Percentiles rank a stretch among this genome's conserved stretches.
Conservation (phyloP, 1,140 invertebrate species). For the Notospermus geniculatus region DNA sequence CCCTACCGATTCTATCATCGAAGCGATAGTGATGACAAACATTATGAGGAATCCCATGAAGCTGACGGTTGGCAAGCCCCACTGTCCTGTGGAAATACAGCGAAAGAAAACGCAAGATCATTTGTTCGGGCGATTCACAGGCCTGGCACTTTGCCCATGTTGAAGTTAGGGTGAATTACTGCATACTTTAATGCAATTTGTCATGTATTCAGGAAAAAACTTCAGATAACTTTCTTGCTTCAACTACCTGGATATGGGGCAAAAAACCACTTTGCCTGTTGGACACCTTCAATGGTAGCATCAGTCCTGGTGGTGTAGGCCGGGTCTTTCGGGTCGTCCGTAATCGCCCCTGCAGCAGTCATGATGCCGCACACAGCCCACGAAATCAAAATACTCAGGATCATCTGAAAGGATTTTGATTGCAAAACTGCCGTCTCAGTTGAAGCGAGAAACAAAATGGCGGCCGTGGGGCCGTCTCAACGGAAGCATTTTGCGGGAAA, state of each 20-base stretch:
- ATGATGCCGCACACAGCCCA: slow-evolving; percentile 74
- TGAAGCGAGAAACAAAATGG: no score
- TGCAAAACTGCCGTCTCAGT: no score
- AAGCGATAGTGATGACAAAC: slow-evolving; percentile 38
- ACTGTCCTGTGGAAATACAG: slow-evolving; percentile 29
- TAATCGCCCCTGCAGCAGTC: slow-evolving; percentile 66
- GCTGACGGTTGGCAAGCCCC: slow-evolving; percentile 32
- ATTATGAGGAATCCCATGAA: slow-evolving; percentile 36
- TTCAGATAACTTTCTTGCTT: background rate
- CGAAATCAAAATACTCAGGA: slow-evolving; percentile 75
- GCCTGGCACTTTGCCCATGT: no score
- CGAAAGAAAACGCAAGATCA: background rate
- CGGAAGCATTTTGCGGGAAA: no score
- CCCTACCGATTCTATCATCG: slow-evolving; percentile 45
- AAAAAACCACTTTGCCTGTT: slow-evolving; percentile 74
- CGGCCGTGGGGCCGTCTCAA: no score
- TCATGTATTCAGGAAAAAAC: background rate
- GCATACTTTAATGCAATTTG: background rate
- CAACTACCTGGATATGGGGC: slow-evolving; percentile 74
- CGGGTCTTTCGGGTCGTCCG: slow-evolving; percentile 31
- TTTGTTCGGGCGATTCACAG: no score
- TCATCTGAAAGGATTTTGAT: slow-evolving; percentile 61
- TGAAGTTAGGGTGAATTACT: no score
- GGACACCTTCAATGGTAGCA: slow-evolving; percentile 69
- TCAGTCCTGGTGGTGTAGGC: slow-evolving; percentile 75